phyloP scores from a whole-genome alignment of 2,113 vertebrate genomes.

The Strix uralensis region DNA sequence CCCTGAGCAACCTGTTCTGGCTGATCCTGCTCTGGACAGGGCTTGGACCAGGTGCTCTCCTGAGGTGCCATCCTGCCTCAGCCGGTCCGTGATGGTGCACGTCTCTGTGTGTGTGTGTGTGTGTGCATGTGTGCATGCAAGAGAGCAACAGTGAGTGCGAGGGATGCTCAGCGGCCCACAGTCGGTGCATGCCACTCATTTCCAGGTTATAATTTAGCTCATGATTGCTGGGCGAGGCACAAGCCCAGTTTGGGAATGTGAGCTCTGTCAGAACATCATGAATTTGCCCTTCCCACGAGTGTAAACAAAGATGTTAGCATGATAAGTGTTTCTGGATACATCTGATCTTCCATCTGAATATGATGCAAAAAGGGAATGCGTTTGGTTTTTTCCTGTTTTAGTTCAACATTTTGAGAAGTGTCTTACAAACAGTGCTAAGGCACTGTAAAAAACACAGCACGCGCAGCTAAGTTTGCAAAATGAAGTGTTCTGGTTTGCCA shows the following conservation, averaged over 20 bases:
- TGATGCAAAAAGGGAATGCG: neutral
- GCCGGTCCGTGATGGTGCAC: rapidly evolving
- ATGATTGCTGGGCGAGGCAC: neutral
- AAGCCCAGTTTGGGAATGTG: neutral
- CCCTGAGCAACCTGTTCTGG: neutral
- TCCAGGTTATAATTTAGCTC: neutral
- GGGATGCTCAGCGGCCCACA: neutral
- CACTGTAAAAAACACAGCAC: neutral
- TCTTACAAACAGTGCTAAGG: neutral
- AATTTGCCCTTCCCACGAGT: neutral
- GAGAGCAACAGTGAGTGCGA: neutral
- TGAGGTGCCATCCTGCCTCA: neutral
- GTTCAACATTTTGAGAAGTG: neutral
- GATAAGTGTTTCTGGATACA: neutral
- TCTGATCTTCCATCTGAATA: neutral
- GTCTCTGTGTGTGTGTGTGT: neutral
- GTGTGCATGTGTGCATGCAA: rapidly evolving
- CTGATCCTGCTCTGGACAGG: neutral
- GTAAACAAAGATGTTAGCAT: neutral
- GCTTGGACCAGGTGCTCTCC: no score
- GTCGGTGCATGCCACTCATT: neutral
- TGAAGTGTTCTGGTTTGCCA: neutral
- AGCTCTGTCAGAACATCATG: neutral
- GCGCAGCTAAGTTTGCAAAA: neutral
- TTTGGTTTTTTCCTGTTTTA: neutral